A percentile compares a stretch with the other conserved stretches of the same genome.
phyloP scores from a whole-genome alignment of 2,888 invertebrate species.

The Erannis defoliaria region DNA sequence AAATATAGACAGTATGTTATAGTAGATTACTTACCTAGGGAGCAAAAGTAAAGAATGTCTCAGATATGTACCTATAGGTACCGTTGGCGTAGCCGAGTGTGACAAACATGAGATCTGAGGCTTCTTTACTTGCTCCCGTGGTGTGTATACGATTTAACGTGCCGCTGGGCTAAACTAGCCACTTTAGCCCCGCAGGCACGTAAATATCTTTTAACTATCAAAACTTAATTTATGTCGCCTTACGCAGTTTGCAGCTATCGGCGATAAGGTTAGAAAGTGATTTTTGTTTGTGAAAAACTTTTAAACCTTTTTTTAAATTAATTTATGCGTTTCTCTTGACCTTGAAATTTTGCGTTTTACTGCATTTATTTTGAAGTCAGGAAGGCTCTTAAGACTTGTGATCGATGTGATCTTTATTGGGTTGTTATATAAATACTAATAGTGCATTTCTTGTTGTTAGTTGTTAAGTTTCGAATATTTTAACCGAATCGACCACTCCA shows the following conservation, averaged over 20 bases:
- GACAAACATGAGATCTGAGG: too few species aligned
- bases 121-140: too few species aligned
- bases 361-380: constrained; percentile 14
- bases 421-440: constrained; percentile 21
- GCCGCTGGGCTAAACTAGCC: too few species aligned
- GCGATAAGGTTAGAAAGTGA: too few species aligned
- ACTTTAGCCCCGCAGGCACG: too few species aligned
- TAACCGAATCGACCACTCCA: constrained; percentile 2
- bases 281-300: not conserved
- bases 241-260: not conserved
- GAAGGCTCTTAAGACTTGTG: constrained; percentile 31
- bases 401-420: constrained; percentile 34
- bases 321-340: not conserved
- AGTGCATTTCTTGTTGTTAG: constrained; percentile 24
- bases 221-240: not conserved
- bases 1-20: too few species aligned
- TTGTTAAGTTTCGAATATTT: constrained; percentile 17
- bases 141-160: too few species aligned
- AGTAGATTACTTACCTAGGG: too few species aligned
- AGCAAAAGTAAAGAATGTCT: too few species aligned
- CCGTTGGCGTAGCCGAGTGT: too few species aligned
- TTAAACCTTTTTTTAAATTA: not conserved
- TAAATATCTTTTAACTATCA: not conserved
- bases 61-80: too few species aligned
- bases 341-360: constrained; percentile 3